A percentile compares a stretch with the other conserved stretches of the same genome.
phyloP scores from a whole-genome alignment of 2,888 invertebrate genomes.

The Acanthosoma haemorrhoidale region DNA sequence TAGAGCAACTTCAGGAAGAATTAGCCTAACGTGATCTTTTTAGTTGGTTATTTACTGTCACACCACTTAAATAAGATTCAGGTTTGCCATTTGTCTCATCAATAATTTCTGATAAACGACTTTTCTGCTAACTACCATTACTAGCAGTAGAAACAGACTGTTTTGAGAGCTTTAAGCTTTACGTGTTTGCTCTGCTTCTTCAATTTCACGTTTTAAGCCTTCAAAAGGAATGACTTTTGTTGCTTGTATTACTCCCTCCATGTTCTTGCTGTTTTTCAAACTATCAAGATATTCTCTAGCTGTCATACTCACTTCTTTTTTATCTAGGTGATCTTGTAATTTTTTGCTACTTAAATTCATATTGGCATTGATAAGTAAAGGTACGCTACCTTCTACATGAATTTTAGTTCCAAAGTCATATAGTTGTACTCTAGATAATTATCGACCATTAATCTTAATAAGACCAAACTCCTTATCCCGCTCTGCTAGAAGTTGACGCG shows the following conservation, averaged over 20 bases:
- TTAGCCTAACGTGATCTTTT: not conserved
- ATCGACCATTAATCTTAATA: not conserved
- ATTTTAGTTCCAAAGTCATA: not conserved
- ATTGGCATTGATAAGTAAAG: not conserved
- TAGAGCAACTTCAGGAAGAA: not conserved
- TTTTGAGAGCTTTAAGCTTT: not conserved
- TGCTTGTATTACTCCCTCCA: not conserved
- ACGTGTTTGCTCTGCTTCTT: not conserved
- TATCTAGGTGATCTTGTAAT: not conserved
- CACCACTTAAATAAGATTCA: not conserved
- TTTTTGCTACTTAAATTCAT: not conserved
- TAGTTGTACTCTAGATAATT: not conserved
- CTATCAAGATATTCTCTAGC: not conserved
- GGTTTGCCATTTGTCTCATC: too few relatives aligned
- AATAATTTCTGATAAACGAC: too few relatives aligned
- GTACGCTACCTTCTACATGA: not conserved
- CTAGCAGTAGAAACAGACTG: not conserved
- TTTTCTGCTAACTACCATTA: too few relatives aligned
- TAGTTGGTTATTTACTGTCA: not conserved
- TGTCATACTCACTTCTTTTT: not conserved
- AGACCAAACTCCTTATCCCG: not conserved
- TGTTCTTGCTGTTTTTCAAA: not conserved
- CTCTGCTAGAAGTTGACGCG: not conserved
- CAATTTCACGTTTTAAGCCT: not conserved
- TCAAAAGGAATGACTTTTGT: not conserved